Percentiles rank a stretch among this genome's conserved stretches.
phyloP scores from a whole-genome alignment of 2,888 invertebrate species.

The Halocaridina rubra region DNA sequence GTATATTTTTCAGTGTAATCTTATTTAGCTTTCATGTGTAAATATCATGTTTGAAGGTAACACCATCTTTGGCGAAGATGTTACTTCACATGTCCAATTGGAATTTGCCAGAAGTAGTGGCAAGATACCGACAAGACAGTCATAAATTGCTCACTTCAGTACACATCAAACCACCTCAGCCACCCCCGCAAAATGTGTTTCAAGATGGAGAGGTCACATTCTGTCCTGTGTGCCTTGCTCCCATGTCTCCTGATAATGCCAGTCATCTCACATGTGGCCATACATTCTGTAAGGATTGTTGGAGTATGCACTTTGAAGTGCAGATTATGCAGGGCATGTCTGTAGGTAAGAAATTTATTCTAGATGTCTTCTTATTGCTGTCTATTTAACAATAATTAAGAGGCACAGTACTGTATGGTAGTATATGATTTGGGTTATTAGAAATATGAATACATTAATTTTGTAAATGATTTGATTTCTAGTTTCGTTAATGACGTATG shows the following conservation, averaged over 20 bases:
- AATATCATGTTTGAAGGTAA: conserved; percentile 74
- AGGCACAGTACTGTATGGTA: no score
- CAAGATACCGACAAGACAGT: conserved; percentile 80
- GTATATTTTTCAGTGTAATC: no score
- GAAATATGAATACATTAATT: no score
- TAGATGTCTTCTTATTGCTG: no score
- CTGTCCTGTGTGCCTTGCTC: conserved; percentile 85
- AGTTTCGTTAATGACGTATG: no score
- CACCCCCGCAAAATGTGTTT: conserved; percentile 65
- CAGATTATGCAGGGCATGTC: conserved; percentile 89
- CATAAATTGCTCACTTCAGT: conserved; percentile 69
- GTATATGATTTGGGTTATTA: no score
- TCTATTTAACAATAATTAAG: no score
- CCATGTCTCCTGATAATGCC: conserved; percentile 76
- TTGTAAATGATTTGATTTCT: no score
- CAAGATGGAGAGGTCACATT: conserved; percentile 37
- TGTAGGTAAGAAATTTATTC: no score
- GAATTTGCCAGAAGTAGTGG: conserved; percentile 85
- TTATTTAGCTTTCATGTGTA: no score
- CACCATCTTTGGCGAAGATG: conserved; percentile 93
- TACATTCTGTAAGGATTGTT: conserved; percentile 94
- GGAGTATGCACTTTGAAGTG: conserved; percentile 95
- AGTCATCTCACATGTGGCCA: conserved; percentile 89
- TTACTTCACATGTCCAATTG: conserved; percentile 91
- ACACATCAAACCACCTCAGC: conserved; percentile 66